Conservation (phyloP, 2,888 invertebrate genomes). For the Orthosia gracilis region DNA sequence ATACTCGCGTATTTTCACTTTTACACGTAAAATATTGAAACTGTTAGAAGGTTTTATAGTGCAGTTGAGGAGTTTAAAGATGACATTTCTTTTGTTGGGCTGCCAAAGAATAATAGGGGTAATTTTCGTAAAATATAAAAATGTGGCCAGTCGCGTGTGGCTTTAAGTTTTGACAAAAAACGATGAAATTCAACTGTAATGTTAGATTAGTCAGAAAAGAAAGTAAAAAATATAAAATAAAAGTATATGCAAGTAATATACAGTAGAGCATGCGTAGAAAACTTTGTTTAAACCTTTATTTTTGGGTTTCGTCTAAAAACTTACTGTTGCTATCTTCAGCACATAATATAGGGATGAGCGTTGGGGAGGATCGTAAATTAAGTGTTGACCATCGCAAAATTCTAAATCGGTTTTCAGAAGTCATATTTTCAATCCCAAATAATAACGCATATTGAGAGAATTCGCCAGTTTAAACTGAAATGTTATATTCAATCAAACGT, state of each 20-base stretch:
- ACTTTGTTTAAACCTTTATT: not conserved
- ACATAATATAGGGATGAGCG: not conserved
- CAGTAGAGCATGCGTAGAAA: not conserved
- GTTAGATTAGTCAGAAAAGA: too few relatives aligned
- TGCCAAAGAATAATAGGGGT: not conserved
- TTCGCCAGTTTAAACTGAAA: constrained; percentile 57
- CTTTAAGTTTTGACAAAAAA: not conserved
- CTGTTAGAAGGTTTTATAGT: constrained; percentile 24
- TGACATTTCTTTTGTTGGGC: not conserved
- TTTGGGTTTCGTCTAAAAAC: not conserved
- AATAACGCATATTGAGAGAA: constrained; percentile 52
- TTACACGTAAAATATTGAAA: constrained; percentile 41
- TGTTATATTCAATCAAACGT: constrained; percentile 67
- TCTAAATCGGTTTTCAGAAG: not conserved
- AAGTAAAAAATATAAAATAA: not conserved
- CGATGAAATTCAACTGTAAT: not conserved
- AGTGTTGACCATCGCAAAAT: constrained; percentile 1
- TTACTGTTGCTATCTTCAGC: not conserved
- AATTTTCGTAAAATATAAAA: not conserved
- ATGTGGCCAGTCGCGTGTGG: too few relatives aligned
- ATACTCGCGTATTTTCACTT: constrained; percentile 57
- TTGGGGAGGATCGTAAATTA: not conserved
- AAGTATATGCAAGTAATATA: not conserved
- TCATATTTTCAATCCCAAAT: constrained; percentile 39
- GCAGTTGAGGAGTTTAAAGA: constrained; percentile 19